These are phyloP conservation scores for Oppia nitens DNA, from an alignment of 1,140 invertebrate genomes.

Conservation along the genomic window DNA sequence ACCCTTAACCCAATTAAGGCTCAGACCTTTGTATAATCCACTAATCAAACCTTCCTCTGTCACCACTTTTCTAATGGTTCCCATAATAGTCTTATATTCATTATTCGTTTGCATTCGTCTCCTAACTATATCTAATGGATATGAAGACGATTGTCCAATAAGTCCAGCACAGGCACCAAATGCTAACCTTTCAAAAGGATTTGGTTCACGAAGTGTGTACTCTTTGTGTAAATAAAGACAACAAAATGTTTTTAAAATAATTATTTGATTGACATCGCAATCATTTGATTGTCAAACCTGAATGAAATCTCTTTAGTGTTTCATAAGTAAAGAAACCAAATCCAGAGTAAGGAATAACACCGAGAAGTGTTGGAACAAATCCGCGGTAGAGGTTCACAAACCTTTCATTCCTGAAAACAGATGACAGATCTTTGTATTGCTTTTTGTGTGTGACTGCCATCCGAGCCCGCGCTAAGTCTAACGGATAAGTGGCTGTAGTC, in stretches of 20 bases:
- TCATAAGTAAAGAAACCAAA: slow-evolving; percentile 96
- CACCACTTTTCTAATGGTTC: slow-evolving; percentile 22
- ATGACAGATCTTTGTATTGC: slow-evolving; percentile 33
- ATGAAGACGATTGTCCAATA: slow-evolving; percentile 83
- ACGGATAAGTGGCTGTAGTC: slow-evolving; percentile 78
- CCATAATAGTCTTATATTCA: slow-evolving; percentile 19
- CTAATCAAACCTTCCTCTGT: slow-evolving; percentile 67
- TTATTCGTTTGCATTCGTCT: slow-evolving; percentile 60
- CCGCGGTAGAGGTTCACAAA: slow-evolving; percentile 61
- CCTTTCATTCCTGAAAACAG: slow-evolving; percentile 74
- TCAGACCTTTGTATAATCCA: slow-evolving; percentile 92
- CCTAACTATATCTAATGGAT: slow-evolving; percentile 82
- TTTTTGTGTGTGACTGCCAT: slow-evolving; percentile 83
- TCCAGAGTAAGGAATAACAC: slow-evolving; percentile 92
- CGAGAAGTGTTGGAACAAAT: slow-evolving; percentile 72
- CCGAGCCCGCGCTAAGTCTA: slow-evolving; percentile 88
- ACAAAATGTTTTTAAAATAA: no score
- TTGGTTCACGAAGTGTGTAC: slow-evolving; percentile 14
- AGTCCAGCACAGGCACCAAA: slow-evolving; percentile 84
- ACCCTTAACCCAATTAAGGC: slow-evolving; percentile 99
- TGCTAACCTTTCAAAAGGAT: slow-evolving; percentile 35
- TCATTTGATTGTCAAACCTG: slow-evolving; percentile 14
- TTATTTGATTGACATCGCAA: neutral
- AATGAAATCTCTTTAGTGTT: slow-evolving; percentile 48
- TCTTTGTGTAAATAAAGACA: no score